Evolutionary conservation across 2,113 vertebrate genomes (phyloP).

Genomic region (Dendrocopos noguchii): DNA sequence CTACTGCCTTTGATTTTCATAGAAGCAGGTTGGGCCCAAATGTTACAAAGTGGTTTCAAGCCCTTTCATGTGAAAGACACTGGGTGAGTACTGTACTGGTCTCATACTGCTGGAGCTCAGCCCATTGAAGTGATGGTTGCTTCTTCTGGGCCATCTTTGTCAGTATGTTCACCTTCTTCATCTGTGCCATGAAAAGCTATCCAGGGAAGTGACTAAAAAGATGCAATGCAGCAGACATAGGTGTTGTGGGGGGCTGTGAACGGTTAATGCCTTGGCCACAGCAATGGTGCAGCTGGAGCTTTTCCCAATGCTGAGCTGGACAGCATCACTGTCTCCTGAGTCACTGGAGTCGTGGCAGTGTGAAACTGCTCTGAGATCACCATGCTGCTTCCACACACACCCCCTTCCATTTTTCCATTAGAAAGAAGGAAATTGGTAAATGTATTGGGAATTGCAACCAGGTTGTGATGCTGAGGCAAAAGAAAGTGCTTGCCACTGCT

Average conservation of each 20-base stretch:
- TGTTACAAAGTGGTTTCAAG: neutral
- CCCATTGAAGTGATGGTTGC: neutral
- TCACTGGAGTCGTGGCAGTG: neutral
- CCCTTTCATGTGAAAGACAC: neutral
- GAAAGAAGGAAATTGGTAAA: slow-evolving; percentile 13
- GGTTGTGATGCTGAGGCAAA: neutral
- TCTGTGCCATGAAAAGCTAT: neutral
- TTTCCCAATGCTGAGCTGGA: slow-evolving; percentile 38
- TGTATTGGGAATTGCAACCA: neutral
- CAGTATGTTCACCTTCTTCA: fast-evolving
- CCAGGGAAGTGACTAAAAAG: neutral
- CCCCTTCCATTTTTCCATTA: neutral
- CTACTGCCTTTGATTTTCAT: neutral
- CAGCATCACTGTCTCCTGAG: slow-evolving; percentile 37
- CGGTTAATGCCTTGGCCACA: neutral
- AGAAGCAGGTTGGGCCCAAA: neutral
- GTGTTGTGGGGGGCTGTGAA: neutral
- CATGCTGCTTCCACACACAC: neutral
- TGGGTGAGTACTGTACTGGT: neutral
- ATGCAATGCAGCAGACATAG: neutral
- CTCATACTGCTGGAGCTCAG: neutral
- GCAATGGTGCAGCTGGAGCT: slow-evolving; percentile 33
- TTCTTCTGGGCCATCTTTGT: neutral
- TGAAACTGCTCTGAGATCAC: slow-evolving; percentile 59
- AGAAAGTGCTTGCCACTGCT: neutral